phyloP scores from a whole-genome alignment of 2,113 vertebrate genomes.

The Chloroceryle aenea region DNA sequence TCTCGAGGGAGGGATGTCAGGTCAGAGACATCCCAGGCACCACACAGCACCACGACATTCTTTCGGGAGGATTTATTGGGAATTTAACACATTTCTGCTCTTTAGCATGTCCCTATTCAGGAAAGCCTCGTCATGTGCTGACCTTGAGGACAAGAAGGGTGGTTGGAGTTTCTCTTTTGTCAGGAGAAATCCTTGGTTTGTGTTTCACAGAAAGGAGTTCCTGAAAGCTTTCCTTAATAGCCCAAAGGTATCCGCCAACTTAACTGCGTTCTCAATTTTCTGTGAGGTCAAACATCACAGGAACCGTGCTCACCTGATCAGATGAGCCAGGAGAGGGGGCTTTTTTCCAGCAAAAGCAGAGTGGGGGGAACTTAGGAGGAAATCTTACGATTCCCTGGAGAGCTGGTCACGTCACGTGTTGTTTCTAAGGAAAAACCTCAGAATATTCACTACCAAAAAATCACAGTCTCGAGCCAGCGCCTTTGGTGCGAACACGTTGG shows the following conservation, averaged over 20 bases:
- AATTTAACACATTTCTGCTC: background rate
- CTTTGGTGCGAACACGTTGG: background rate
- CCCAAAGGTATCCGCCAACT: background rate
- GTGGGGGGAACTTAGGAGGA: background rate
- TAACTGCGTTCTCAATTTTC: background rate
- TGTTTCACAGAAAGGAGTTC: background rate
- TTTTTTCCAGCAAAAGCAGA: background rate
- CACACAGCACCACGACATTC: rapidly evolving
- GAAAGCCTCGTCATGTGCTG: background rate
- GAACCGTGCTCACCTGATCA: background rate
- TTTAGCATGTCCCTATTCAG: background rate
- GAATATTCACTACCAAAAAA: background rate
- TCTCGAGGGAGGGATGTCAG: background rate
- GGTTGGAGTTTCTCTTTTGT: background rate
- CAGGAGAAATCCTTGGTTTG: background rate
- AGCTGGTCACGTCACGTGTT: background rate
- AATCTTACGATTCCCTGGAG: background rate
- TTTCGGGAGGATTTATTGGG: background rate
- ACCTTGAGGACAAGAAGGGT: background rate
- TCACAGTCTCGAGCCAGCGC: background rate
- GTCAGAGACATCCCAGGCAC: too few relatives aligned
- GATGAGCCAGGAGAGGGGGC: background rate
- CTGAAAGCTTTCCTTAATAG: background rate
- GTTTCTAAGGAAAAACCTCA: background rate
- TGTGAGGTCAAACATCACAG: background rate